phyloP scores from a whole-genome alignment of 2,113 vertebrate genomes.

The Xyliphius kryptos region DNA sequence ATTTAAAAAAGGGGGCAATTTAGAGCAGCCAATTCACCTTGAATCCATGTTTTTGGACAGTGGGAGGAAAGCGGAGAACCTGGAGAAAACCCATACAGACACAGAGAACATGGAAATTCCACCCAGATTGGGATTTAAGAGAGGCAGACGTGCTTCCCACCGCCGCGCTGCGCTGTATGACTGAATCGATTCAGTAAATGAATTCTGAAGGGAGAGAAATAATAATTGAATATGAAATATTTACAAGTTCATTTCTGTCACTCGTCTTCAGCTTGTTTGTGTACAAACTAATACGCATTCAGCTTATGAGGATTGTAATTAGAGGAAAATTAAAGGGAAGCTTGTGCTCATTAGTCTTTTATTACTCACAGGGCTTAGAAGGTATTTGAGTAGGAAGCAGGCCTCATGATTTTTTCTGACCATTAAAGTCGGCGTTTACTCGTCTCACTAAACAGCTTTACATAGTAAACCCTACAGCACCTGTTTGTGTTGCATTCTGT shows the following conservation, averaged over 20 bases:
- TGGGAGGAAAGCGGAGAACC: too few species aligned
- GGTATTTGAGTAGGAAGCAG: constrained; percentile 1
- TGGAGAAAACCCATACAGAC: too few species aligned
- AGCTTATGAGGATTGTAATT: constrained; percentile 8
- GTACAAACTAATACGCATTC: background rate
- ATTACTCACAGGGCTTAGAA: background rate
- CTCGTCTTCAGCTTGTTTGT: constrained; percentile 11
- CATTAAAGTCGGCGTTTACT: background rate
- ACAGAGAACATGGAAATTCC: too few species aligned
- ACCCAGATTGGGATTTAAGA: too few species aligned
- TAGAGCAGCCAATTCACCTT: too few species aligned
- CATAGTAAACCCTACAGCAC: background rate
- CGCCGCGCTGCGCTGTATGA: too few species aligned
- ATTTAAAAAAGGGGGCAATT: too few species aligned
- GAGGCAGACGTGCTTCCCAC: too few species aligned
- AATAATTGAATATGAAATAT: background rate
- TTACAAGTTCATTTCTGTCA: background rate
- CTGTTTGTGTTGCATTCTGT: too few species aligned
- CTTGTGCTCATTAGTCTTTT: background rate
- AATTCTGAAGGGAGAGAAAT: background rate
- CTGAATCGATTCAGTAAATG: background rate
- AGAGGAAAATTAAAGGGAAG: background rate
- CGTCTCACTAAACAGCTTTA: background rate
- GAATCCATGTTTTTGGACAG: too few species aligned
- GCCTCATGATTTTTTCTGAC: background rate